Conservation (phyloP, 2,113 vertebrate species). For the Antechinus flavipes region DNA sequence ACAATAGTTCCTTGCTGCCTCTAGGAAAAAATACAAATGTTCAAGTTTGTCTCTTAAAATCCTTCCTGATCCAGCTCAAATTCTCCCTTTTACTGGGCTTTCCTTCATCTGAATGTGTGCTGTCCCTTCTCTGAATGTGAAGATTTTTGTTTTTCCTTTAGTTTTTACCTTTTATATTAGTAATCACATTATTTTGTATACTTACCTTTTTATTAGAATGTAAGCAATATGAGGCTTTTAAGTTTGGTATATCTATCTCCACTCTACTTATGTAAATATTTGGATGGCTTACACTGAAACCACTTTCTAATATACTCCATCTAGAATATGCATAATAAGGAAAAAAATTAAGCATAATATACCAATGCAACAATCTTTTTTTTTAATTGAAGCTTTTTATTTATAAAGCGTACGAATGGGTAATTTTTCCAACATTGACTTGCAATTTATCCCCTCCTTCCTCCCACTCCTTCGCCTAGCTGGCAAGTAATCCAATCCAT, state of each 20-base stretch:
- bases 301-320: background rate
- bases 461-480: too few relatives aligned
- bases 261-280: background rate
- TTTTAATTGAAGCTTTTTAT: too few relatives aligned
- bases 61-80: background rate
- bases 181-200: background rate
- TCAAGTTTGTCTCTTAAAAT: background rate
- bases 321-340: background rate
- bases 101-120: background rate
- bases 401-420: too few relatives aligned
- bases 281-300: background rate
- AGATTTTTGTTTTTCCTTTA: background rate
- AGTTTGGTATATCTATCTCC: background rate
- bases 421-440: too few relatives aligned
- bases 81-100: background rate
- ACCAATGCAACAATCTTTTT: background rate
- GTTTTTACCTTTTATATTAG: background rate
- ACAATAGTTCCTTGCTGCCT: background rate
- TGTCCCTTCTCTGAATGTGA: background rate
- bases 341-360: background rate
- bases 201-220: background rate
- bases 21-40: background rate
- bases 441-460: too few relatives aligned
- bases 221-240: background rate
- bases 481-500: too few relatives aligned